Conservation (phyloP, 2,113 vertebrate genomes). For the Variabilichromis moorii region DNA sequence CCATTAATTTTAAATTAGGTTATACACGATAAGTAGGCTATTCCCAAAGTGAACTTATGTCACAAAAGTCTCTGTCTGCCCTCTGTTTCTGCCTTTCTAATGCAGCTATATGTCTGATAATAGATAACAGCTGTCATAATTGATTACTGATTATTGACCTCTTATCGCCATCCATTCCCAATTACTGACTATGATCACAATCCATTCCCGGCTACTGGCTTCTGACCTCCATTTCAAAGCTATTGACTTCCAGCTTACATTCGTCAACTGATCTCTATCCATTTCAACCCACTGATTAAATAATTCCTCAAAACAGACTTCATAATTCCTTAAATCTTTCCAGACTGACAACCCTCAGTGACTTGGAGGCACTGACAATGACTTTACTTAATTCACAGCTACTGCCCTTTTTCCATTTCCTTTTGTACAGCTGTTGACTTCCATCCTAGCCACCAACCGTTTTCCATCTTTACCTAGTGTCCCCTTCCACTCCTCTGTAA, state of each 20-base stretch:
- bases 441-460: background rate
- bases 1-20: constrained; percentile 50
- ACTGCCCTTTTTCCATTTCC: background rate
- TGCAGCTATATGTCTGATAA: background rate
- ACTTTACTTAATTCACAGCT: background rate
- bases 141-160: background rate
- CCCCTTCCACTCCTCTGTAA: background rate
- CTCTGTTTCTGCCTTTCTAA: background rate
- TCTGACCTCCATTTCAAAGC: background rate
- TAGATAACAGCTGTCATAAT: background rate
- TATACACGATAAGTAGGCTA: constrained; percentile 40
- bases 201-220: background rate
- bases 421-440: background rate
- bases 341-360: background rate
- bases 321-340: background rate
- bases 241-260: background rate
- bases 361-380: background rate
- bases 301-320: background rate
- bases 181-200: background rate
- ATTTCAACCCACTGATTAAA: background rate
- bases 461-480: background rate
- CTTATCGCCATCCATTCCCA: background rate
- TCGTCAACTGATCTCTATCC: background rate
- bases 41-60: constrained; percentile 29
- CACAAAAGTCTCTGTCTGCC: background rate